These are phyloP conservation scores for Eufriesea mexicana DNA, from an alignment of 1,140 invertebrate genomes.

Conservation along the genomic window DNA sequence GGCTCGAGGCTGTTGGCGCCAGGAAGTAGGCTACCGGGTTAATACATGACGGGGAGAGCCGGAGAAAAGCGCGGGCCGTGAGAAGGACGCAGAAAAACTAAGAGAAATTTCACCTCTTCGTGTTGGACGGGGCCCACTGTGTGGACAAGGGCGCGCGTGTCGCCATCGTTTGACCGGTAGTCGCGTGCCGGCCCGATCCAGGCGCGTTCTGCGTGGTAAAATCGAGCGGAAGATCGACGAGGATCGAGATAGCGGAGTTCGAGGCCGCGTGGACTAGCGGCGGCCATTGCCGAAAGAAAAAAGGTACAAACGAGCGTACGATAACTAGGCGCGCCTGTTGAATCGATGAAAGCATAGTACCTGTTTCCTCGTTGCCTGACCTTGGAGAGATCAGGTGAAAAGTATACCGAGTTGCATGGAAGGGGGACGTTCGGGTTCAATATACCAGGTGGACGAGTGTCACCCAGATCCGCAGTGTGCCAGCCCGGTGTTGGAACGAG, in stretches of 20 bases:
- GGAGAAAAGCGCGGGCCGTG: slow-evolving; percentile 18
- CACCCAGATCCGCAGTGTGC: slow-evolving; percentile 29
- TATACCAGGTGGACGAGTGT: slow-evolving; percentile 40
- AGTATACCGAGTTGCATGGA: slow-evolving; percentile 41
- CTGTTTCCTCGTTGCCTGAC: slow-evolving; percentile 13
- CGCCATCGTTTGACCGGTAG: no score
- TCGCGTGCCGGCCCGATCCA: no score
- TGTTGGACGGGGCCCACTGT: not conserved
- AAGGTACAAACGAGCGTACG: not conserved
- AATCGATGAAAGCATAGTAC: slow-evolving; percentile 20
- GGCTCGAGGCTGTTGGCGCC: slow-evolving; percentile 67
- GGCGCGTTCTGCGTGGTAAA: not conserved
- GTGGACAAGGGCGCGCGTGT: not conserved
- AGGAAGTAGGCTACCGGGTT: slow-evolving; percentile 77
- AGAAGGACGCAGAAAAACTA: slow-evolving; percentile 40
- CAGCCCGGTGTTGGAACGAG: not conserved
- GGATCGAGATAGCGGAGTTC: not conserved
- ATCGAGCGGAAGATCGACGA: not conserved
- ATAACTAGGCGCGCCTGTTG: not conserved
- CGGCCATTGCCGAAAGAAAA: not conserved
- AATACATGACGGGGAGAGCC: slow-evolving; percentile 53
- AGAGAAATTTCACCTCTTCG: slow-evolving; percentile 46
- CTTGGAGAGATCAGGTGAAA: slow-evolving; percentile 46
- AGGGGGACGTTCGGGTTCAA: slow-evolving; percentile 40
- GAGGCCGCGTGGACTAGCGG: not conserved